Base-by-base conservation (phyloP, 1,140 invertebrate genomes). In the Homarus americanus region DNA sequence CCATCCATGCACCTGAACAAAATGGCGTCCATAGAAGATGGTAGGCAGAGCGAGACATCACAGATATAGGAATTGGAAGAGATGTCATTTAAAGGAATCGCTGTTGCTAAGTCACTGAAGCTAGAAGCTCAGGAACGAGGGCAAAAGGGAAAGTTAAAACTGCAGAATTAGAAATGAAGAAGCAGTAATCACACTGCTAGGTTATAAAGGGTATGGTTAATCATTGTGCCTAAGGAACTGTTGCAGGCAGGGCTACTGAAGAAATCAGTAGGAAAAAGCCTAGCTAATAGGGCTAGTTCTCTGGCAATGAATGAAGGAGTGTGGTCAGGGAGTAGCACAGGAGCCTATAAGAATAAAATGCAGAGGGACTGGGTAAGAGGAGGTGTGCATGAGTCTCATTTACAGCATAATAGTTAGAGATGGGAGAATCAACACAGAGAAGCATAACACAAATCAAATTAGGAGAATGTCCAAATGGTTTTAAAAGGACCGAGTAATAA, bases 1-100 rank as follows among this genome's bases (percentile, higher is more conserved):
- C 88, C 88, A 90, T 90, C 88, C 88, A 90, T 90, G 88, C 88
- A 90, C 80, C 88, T 73, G 79, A 90, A 90, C 88, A 90, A 90
- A 90, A 90, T 84, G 80, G 80, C 88, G 82, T 90, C 88, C 88
- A 90, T 44, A 83, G 88, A 83, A 90, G 80, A 84, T 80, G 86
- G 40, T 69, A 79, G 76, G 76, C 76, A 36, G 86, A 88, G 86
- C 76, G 76, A 88, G 86, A 88, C 86, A 88, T 88, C 38, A 88
- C 75, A 88, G 63, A 88, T 38, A 79, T 44, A 82, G 69, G 76
- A 66, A 88, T 32, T 44, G 53, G 78, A 88, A 88, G 76, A 66
- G 69, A 80, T 38, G 41, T 69, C 53, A 73, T 66, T 44, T 32
- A 63, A 78, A 38, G 85, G 73, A 80, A 66, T 79, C 40, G 28